Evolutionary conservation across 1,140 invertebrate genomes (phyloP).

Genomic region (Cydia pomonella): DNA sequence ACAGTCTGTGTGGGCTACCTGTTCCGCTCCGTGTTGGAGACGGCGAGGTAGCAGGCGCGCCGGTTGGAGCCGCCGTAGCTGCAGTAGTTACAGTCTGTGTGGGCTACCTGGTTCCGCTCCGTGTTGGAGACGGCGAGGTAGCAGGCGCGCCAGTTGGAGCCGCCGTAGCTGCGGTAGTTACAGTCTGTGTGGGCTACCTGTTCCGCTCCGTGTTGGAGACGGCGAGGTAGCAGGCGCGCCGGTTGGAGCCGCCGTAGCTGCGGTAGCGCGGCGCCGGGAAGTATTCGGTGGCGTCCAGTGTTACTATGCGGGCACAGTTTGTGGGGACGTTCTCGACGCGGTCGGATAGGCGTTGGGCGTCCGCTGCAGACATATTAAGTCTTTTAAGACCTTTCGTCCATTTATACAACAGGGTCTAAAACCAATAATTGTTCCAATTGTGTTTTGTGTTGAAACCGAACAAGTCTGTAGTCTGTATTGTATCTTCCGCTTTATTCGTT

Average conservation of each 20-base stretch:
- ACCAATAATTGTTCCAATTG: background rate
- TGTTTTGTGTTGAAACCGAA: no score
- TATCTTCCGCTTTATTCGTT: no score
- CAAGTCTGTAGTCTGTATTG: no score
- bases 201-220: slow-evolving; percentile 83
- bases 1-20: no score
- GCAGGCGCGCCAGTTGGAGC: no score
- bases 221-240: slow-evolving; percentile 81
- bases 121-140: no score
- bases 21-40: no score
- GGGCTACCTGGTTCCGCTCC: no score
- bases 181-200: slow-evolving; percentile 61
- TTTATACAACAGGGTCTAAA: background rate
- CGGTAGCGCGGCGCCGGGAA: slow-evolving; percentile 84
- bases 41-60: no score
- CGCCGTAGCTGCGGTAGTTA: no score
- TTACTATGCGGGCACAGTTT: slow-evolving; percentile 84
- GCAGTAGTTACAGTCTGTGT: no score
- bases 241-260: slow-evolving; percentile 82
- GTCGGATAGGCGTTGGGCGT: slow-evolving; percentile 84
- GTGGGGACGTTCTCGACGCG: slow-evolving; percentile 83
- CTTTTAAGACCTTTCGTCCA: background rate
- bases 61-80: no score
- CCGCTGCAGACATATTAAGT: slow-evolving; percentile 53
- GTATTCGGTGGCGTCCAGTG: slow-evolving; percentile 82